Base-by-base conservation (phyloP, 2,888 invertebrate genomes). In the Therioaphis trifolii region DNA sequence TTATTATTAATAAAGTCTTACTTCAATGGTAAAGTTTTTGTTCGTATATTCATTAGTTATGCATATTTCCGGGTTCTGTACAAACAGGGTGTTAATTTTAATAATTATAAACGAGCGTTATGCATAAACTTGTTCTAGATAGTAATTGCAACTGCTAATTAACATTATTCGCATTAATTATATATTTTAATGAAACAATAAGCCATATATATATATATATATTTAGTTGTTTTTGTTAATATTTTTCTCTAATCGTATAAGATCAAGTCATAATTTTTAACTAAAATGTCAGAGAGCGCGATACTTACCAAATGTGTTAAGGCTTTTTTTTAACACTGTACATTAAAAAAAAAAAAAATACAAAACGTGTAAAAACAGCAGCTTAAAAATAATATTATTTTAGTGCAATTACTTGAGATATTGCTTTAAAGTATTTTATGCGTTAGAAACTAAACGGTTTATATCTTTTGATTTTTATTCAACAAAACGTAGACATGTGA, bases 101-200 rank as follows among this genome's bases (percentile, higher is more conserved):
- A 76, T 76, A 76, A 46, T 61, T 61, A 76, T 76, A 76, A 76
- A 76, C 46, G 27, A 14, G 46, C 27, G 27, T 46, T 46, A 27
- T 27, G 61, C 27, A 29, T 76, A 76, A 76, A 61, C 76, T 76
- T 61, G 21, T 4, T 61, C 27, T 27, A 14, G 75, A 75, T 61
- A 43, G 75, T 76, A 61, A 76, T 61, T 76, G 58, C n/a, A 61
- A 46, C n/a, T 43, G 46, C 43, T 76, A 76, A 76, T 76, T 76
- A 76, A 76, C 61, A 61, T 76, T 76, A 61, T 43, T 76, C 75
- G 27, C 43, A 27, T 76, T 75, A 74, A n/a, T 66, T 68, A 61
- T 46, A 43, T 76, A 35, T 75, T 61, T 24, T 15, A 75, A 75
- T 58, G 40, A 75, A 75, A 58, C 75, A 40, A 58, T 27, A 43